Evolutionary conservation across 2,888 invertebrate genomes (phyloP).

Genomic region (Philaethria dido): DNA sequence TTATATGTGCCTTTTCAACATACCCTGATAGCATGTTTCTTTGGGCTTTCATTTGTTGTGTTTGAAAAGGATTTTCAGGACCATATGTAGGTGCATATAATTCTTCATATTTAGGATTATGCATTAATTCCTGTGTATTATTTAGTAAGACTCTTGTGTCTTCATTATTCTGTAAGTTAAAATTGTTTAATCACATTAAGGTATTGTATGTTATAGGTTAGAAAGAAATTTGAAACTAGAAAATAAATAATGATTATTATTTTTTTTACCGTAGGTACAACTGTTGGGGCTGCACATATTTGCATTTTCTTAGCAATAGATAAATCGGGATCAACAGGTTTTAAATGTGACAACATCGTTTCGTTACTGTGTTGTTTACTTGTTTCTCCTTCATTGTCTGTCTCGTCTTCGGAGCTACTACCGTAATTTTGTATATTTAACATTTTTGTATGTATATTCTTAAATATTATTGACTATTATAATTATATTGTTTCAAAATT

Average conservation of each 20-base stretch:
- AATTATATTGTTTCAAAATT: background rate
- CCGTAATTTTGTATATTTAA: constrained; percentile 89
- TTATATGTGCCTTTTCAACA: constrained; percentile 97
- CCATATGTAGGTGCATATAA: constrained; percentile 96
- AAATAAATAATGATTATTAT: background rate
- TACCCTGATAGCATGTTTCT: constrained; percentile 97
- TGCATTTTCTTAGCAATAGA: constrained; percentile 86
- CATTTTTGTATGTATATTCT: constrained; percentile 73
- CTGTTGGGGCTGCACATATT: constrained; percentile 92
- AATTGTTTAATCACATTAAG: constrained; percentile 27
- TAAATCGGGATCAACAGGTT: constrained; percentile 81
- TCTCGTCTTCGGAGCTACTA: constrained; percentile 88
- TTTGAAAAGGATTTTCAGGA: constrained; percentile 96
- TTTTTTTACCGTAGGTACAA: constrained; percentile 88
- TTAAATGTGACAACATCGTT: constrained; percentile 77
- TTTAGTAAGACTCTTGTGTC: constrained; percentile 89
- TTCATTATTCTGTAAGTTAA: constrained; percentile 86
- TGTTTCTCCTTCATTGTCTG: constrained; percentile 72
- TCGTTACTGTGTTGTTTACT: constrained; percentile 68
- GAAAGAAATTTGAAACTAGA: background rate
- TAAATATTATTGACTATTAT: background rate
- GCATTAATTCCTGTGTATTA: constrained; percentile 91
- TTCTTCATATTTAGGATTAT: constrained; percentile 97
- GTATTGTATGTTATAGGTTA: background rate
- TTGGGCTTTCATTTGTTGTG: constrained; percentile 92